phyloP scores from a whole-genome alignment of 2,888 invertebrate genomes.

The Ditylenchus weischeri region DNA sequence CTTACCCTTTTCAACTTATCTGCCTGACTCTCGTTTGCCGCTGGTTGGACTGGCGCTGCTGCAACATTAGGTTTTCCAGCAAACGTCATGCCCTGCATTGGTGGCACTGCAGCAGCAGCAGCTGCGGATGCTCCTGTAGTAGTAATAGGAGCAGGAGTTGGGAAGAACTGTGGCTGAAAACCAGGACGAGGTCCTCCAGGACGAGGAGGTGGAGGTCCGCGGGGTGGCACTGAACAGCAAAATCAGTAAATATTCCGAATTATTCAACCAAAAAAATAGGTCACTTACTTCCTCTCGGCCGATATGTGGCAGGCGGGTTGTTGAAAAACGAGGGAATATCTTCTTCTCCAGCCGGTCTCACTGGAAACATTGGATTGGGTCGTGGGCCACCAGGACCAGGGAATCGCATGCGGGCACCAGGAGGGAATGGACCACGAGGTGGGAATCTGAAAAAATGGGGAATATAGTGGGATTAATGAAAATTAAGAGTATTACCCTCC shows the following conservation, averaged over 20 bases:
- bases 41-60: slow-evolving; percentile 13
- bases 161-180: slow-evolving; percentile 16
- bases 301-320: slow-evolving; percentile 8
- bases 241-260: neutral
- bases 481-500: too few relatives aligned
- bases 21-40: slow-evolving; percentile 23
- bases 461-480: too few relatives aligned
- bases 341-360: neutral
- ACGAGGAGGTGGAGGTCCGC: slow-evolving; percentile 13
- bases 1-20: slow-evolving; percentile 30
- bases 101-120: slow-evolving; percentile 11
- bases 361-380: slow-evolving; percentile 3
- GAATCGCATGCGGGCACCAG: neutral
- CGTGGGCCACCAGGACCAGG: neutral
- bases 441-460: neutral
- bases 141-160: neutral
- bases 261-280: slow-evolving; percentile 1
- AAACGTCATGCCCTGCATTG: slow-evolving; percentile 13
- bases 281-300: slow-evolving; percentile 11
- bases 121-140: slow-evolving; percentile 15
- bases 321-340: slow-evolving; percentile 26
- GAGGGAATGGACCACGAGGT: neutral
- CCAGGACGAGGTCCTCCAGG: slow-evolving; percentile 22
- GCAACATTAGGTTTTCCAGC: slow-evolving; percentile 13
- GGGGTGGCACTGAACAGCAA: slow-evolving; percentile 3